Conservation (phyloP, 1,140 invertebrate genomes). For the Drosophila repletoides region DNA sequence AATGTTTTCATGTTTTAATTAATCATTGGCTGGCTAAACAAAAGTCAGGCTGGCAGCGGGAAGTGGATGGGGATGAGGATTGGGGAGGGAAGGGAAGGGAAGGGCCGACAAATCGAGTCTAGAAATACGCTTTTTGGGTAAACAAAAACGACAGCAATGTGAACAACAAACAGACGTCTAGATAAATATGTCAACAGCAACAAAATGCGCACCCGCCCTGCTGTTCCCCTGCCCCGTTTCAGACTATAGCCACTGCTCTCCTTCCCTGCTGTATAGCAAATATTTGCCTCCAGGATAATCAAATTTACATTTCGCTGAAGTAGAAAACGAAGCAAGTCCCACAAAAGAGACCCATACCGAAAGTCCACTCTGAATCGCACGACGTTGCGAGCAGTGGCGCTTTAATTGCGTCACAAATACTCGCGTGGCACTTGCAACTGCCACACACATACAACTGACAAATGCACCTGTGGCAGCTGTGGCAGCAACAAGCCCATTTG, state of each 20-base stretch:
- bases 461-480: constrained; percentile 44
- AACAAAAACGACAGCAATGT: constrained; percentile 57
- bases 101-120: constrained; percentile 26
- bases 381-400: background rate
- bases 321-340: constrained; percentile 54
- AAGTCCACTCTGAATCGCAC: background rate
- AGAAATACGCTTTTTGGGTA: constrained; percentile 28
- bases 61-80: background rate
- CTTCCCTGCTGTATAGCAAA: constrained; percentile 35
- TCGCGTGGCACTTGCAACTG: constrained; percentile 10
- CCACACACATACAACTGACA: constrained; percentile 25
- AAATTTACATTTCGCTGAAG: constrained; percentile 76
- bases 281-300: constrained; percentile 73
- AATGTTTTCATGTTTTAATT: constrained; percentile 68
- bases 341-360: background rate
- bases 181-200: constrained; percentile 77
- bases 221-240: background rate
- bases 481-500: constrained; percentile 56
- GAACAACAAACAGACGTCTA: constrained; percentile 72
- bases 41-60: constrained; percentile 35
- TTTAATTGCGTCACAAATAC: constrained; percentile 61
- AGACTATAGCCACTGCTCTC: background rate
- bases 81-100: background rate
- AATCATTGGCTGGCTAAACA: constrained; percentile 69
- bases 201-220: constrained; percentile 18